Evolutionary conservation across 2,113 vertebrate species (phyloP).

Genomic region (Suncus etruscus): DNA sequence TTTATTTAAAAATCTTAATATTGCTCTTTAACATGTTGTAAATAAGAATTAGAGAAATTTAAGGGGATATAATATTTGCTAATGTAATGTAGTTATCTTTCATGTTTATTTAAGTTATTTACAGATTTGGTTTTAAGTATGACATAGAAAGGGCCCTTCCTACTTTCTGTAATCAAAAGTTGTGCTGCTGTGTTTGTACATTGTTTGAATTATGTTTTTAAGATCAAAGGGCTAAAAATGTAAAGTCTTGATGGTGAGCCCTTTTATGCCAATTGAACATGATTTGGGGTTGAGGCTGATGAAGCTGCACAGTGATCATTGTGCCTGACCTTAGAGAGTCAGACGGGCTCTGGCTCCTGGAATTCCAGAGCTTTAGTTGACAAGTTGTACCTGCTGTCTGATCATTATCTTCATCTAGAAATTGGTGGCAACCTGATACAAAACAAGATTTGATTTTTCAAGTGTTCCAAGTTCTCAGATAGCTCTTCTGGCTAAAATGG

Average conservation of each 20-base stretch:
- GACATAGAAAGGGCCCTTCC: neutral
- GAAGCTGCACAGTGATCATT: neutral
- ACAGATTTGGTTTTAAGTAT: neutral
- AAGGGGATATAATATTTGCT: neutral
- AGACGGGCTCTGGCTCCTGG: neutral
- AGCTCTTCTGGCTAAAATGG: neutral
- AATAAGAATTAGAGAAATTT: conserved; percentile 16
- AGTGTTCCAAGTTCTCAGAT: neutral
- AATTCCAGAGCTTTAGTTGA: neutral
- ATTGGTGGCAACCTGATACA: neutral
- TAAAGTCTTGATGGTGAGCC: neutral
- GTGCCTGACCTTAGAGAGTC: neutral
- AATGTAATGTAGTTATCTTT: neutral
- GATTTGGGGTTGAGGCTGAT: conserved; percentile 18
- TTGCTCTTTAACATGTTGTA: conserved; percentile 19
- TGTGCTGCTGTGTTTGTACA: neutral
- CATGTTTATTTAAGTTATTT: conserved; percentile 38
- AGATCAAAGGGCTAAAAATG: conserved; percentile 60
- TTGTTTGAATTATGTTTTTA: conserved; percentile 14
- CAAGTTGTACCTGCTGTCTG: neutral
- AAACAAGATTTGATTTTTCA: conserved; percentile 46
- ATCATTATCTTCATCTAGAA: conserved; percentile 39
- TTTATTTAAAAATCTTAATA: conserved; percentile 54
- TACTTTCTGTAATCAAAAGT: neutral
- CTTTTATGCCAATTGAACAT: conserved; percentile 6